Conservation (phyloP, 2,888 invertebrate genomes). For the Drosophila anomalata region DNA sequence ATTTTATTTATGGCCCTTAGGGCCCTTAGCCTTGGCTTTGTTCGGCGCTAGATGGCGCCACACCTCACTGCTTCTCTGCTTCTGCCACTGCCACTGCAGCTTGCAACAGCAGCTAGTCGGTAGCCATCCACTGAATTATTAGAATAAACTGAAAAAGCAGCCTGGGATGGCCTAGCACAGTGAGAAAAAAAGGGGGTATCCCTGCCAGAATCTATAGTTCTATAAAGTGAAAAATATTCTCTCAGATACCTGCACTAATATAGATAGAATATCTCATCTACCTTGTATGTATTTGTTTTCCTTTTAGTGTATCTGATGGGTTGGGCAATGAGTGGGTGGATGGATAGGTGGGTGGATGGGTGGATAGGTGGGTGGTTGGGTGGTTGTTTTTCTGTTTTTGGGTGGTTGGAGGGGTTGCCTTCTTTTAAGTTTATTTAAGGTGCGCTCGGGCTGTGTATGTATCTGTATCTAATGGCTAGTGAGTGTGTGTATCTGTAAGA, state of each 20-base stretch:
- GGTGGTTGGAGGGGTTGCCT: slow-evolving; percentile 21
- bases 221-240: too few relatives aligned
- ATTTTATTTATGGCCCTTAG: slow-evolving; percentile 46
- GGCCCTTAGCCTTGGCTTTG: slow-evolving; percentile 46
- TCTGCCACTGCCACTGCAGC: slow-evolving; percentile 1
- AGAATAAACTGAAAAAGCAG: slow-evolving; percentile 20
- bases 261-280: not conserved
- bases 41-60: slow-evolving; percentile 53
- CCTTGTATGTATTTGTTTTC: not conserved
- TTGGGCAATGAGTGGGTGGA: slow-evolving; percentile 11
- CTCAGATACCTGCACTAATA: too few relatives aligned
- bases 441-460: slow-evolving; percentile 7
- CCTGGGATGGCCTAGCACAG: too few relatives aligned
- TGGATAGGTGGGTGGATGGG: slow-evolving; percentile 20
- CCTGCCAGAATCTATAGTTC: too few relatives aligned
- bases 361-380: too few relatives aligned
- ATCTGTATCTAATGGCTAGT: slow-evolving; percentile 34
- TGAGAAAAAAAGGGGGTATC: too few relatives aligned
- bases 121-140: slow-evolving; percentile 31
- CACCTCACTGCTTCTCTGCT: slow-evolving; percentile 24
- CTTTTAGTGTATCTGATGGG: slow-evolving; percentile 21
- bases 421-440: slow-evolving; percentile 50
- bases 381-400: slow-evolving; percentile 7
- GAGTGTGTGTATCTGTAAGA: slow-evolving; percentile 46
- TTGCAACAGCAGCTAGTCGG: not conserved